Base-by-base conservation (phyloP, 2,888 invertebrate genomes). In the Smittia sp. region DNA sequence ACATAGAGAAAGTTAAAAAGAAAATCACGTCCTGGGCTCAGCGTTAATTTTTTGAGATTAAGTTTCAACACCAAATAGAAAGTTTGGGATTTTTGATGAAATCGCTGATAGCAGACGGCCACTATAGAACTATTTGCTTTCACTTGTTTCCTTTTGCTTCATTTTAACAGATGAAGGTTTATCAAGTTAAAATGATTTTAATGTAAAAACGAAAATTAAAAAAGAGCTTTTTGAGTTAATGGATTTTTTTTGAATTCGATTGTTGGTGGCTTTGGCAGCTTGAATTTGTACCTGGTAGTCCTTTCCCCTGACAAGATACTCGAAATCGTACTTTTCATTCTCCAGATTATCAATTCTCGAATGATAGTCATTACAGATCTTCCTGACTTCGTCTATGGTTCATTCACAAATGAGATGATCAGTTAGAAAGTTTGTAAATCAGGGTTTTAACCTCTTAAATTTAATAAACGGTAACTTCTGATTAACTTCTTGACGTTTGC, bases 271-370 rank as follows among this genome's bases (percentile, higher is more conserved):
- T 46, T 46, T 46, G 13, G 46, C 58, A 58, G 7, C 7, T 32
- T 63, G 18, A 46, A 46, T 63, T 81, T 83, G 88, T 92, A 98
- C 97, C 95, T 98, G 96, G 85, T 90, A 91, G 85, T 98, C 98
- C 92, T 98, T 98, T 88, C 93, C 92, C 87, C 94, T 93, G 85
- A 98, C 96, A 86, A 93, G 87, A 88, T 93, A 92, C 88, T 99
- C 98, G 89, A 98, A 89, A 89, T 99, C 99, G 87, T 93, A 98
- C 87, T 98, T 98, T 84, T 91, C 87, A 81, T 93, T 92, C 88
- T 98, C 97, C 87, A 98, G 89, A 79, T 86, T 84, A 84, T 83
- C 84, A 87, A 97, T 93, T 88, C 93, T 91, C 81, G 88, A 88
- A 86, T 97, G 90, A 87, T 96, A 93, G 81, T 90, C 89, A 86